Conservation (phyloP, 2,113 vertebrate genomes). For the Loxodonta africana region DNA sequence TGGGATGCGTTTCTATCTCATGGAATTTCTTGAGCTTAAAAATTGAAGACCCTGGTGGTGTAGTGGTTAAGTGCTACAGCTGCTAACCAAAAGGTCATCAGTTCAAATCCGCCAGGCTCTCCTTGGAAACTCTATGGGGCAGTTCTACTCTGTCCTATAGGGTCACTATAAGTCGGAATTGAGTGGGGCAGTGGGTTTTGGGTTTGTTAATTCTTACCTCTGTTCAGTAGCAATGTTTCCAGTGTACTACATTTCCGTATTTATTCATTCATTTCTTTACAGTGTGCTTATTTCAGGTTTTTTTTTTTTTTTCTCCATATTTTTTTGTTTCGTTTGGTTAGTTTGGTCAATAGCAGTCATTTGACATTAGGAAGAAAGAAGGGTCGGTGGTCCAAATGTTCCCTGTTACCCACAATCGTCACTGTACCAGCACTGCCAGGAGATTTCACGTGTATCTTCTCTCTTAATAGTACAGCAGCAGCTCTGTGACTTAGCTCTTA, state of each 20-base stretch:
- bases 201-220: background rate
- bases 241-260: background rate
- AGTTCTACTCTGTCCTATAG: too few relatives aligned
- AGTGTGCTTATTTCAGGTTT: too few relatives aligned
- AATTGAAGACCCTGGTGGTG: background rate
- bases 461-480: background rate
- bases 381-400: background rate
- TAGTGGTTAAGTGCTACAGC: too few relatives aligned
- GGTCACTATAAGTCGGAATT: too few relatives aligned
- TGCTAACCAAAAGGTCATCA: too few relatives aligned
- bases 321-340: background rate
- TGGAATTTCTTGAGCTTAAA: background rate
- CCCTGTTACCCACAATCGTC: background rate
- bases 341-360: background rate
- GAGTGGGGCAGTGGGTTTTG: too few relatives aligned
- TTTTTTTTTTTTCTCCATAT: background rate
- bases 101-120: too few relatives aligned
- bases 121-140: too few relatives aligned
- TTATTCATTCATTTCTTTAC: background rate
- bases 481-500: background rate
- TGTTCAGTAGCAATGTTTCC: background rate
- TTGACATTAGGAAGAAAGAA: background rate
- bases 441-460: fast-evolving
- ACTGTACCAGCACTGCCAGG: background rate
- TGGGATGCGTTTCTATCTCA: background rate